These are phyloP conservation scores for Aramus guarauna DNA, from an alignment of 2,113 vertebrate species.

Conservation along the genomic window DNA sequence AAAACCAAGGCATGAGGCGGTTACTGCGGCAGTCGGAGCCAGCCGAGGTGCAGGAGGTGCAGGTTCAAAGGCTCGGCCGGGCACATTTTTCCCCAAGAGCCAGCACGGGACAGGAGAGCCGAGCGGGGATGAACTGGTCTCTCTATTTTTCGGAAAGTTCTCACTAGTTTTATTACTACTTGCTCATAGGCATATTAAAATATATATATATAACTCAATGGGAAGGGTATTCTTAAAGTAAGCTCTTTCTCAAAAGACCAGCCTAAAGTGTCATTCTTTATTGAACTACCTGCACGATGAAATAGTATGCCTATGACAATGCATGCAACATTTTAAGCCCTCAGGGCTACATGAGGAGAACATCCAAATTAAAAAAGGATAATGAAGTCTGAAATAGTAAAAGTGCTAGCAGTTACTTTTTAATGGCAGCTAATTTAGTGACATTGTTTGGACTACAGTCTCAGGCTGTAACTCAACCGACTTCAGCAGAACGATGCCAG, in stretches of 20 bases:
- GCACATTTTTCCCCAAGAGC: neutral
- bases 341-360: neutral
- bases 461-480: neutral
- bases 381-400: neutral
- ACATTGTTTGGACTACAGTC: neutral
- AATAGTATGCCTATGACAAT: neutral
- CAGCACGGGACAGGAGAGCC: neutral
- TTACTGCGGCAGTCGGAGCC: fast-evolving
- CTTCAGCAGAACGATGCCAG: neutral
- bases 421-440: neutral
- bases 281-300: neutral
- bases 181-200: neutral
- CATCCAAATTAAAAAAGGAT: neutral
- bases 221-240: neutral
- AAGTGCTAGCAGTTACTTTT: neutral
- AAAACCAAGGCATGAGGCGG: fast-evolving
- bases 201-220: neutral
- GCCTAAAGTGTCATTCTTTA: neutral
- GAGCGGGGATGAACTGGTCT: fast-evolving
- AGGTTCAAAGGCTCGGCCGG: neutral
- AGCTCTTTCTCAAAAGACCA: neutral
- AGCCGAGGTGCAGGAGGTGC: neutral
- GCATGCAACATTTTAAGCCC: neutral
- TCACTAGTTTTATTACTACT: neutral
- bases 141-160: neutral